Percentiles rank a stretch among this genome's conserved stretches.
These are phyloP conservation scores for Trididemnum clinides DNA, from an alignment of 23 tunicate species.

Conservation along the genomic window DNA sequence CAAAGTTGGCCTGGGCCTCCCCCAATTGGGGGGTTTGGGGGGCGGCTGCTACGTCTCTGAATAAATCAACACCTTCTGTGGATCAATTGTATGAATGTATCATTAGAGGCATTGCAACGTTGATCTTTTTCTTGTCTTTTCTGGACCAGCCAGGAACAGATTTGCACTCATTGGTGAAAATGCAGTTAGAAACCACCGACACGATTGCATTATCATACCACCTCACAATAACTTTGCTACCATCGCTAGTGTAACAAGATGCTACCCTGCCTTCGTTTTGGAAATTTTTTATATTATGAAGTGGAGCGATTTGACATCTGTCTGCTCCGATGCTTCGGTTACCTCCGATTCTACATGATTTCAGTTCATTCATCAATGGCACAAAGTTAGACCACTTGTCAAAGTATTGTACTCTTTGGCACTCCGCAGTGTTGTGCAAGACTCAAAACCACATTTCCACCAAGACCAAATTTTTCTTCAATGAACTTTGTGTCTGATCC, in stretches of 20 bases:
- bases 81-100: no score
- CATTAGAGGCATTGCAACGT: neutral
- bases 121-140: neutral
- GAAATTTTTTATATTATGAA: neutral
- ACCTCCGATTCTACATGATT: neutral
- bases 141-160: neutral
- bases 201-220: neutral
- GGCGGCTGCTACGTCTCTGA: no score
- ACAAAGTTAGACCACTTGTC: neutral
- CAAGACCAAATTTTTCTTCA: neutral
- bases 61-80: neutral
- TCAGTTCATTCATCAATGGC: neutral
- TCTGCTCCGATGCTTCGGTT: neutral
- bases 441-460: neutral
- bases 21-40: no score
- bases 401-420: neutral
- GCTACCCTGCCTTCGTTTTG: neutral
- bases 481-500: neutral
- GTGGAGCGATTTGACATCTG: neutral
- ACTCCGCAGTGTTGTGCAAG: neutral
- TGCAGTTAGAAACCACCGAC: neutral
- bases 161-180: neutral
- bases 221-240: neutral
- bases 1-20: no score
- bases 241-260: neutral